phyloP scores from a whole-genome alignment of 2,888 invertebrate species.

The Rhamphomyia laevipes region DNA sequence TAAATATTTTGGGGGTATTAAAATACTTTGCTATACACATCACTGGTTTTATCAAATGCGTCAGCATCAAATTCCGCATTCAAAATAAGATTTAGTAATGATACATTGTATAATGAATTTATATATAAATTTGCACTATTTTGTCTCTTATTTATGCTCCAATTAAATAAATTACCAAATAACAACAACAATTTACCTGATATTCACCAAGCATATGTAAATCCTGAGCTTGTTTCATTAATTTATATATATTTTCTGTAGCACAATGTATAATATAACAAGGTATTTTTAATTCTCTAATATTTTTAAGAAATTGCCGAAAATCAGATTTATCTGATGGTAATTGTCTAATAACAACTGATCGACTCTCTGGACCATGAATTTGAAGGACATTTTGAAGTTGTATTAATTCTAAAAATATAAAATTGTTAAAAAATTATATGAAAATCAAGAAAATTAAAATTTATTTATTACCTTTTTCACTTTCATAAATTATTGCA shows the following conservation, averaged over 20 bases:
- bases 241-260: constrained; percentile 48
- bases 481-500: constrained; percentile 72
- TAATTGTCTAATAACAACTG: constrained; percentile 56
- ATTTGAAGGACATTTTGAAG: constrained; percentile 68
- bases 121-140: not conserved
- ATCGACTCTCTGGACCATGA: constrained; percentile 52
- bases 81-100: no score
- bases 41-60: no score
- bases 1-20: no score
- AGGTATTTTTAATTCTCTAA: constrained; percentile 55
- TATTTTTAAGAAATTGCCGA: constrained; percentile 61
- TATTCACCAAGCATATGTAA: constrained; percentile 73
- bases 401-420: constrained; percentile 49
- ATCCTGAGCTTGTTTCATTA: constrained; percentile 64
- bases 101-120: not conserved
- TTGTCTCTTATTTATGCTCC: no score
- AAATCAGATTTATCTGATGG: constrained; percentile 39
- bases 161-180: constrained; percentile 3
- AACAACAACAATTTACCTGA: constrained; percentile 40
- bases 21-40: no score
- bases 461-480: constrained; percentile 45
- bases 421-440: not conserved
- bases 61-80: no score
- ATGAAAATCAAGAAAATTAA: not conserved
- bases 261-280: constrained; percentile 69